Evolutionary conservation across 2,888 invertebrate species (phyloP).

Genomic region (Amphiduros pacificus): DNA sequence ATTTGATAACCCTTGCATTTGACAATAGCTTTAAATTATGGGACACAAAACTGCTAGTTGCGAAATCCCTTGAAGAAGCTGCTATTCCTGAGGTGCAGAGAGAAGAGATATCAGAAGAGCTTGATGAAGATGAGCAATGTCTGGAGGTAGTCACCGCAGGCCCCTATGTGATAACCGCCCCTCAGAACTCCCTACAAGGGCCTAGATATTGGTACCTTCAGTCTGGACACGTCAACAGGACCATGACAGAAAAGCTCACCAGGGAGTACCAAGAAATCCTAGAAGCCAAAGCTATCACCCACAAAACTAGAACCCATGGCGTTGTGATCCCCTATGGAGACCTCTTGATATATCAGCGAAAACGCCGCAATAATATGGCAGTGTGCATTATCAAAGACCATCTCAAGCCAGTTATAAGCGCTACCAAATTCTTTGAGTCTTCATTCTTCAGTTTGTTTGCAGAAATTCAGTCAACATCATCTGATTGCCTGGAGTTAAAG

Average conservation of each 20-base stretch:
- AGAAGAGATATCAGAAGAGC: neutral
- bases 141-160: neutral
- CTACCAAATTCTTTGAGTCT: neutral
- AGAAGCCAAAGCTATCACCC: neutral
- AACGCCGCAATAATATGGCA: neutral
- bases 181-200: neutral
- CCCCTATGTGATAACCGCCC: neutral
- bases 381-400: neutral
- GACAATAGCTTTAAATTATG: neutral
- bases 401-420: neutral
- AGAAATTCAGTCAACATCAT: neutral
- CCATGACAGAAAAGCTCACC: neutral
- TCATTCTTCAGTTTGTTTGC: neutral
- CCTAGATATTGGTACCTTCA: constrained; percentile 23
- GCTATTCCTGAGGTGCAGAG: neutral
- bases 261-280: neutral
- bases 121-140: neutral
- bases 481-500: neutral
- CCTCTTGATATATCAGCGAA: neutral
- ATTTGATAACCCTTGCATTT: constrained; percentile 11
- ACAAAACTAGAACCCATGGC: neutral
- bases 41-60: neutral
- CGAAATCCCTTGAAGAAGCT: neutral
- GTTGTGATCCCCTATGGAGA: neutral
- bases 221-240: neutral